Evolutionary conservation across 2,888 invertebrate genomes (phyloP), one percentile per base, ranked within the genome.

Genomic region (Eupithecia centaureata): DNA sequence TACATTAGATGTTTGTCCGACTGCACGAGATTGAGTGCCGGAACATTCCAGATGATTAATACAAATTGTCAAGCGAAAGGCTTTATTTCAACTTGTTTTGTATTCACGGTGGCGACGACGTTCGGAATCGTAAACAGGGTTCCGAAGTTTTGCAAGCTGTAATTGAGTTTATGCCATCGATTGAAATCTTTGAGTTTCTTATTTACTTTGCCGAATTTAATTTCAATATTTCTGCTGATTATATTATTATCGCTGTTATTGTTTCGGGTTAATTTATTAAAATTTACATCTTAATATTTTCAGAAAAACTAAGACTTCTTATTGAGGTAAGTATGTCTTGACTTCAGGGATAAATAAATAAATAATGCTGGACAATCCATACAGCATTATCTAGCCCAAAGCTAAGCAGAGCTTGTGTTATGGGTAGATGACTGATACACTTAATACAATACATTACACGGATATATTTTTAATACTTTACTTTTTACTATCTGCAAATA

Each of bases 61-160:
- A 72, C 62, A 72, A 72, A 72, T 72, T 72, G 72, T 63, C 70
- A 69, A 64, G 60, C 30, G 59, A 64, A 64, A 70, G 67, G 62
- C 69, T 69, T 69, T 63, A 69, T 69, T 66, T 66, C 60, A 52
- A 72, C 60, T 67, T 72, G 56, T 62, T 69, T 65, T 68, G 68
- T 68, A 63, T 71, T 71, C 63, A 28, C 10, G 28, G 42, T 15
- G 60, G n/a, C 25, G 32, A n/a, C n/a, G n/a, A 22, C 47, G 47
- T 47, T 61, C 32, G 57, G 57, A 57, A 57, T 30, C 18, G 57
- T 56, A 57, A 57, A 57, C 57, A 57, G 32, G 32, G 32, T 33
- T 57, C 5, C 18, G 32, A 22, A 61, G 61, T 61, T 61, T 42
- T 15, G 32, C 27, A 38, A 52, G 61, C 52, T 61, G 32, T 62